Evolutionary conservation across 1,140 invertebrate genomes (phyloP).

Genomic region (Drosophila ficusphila): DNA sequence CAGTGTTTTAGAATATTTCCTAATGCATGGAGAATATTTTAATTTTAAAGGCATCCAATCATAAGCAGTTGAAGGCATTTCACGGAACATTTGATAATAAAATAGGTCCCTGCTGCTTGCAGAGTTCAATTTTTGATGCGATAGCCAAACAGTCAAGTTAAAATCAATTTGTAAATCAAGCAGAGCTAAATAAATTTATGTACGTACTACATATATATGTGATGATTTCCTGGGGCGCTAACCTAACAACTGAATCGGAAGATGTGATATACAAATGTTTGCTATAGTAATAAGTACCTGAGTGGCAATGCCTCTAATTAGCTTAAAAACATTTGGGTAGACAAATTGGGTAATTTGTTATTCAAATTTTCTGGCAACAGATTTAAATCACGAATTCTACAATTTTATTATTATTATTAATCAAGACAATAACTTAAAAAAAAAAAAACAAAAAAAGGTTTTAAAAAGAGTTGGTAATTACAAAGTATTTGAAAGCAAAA

Average conservation of each 20-base stretch:
- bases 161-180: conserved; percentile 30
- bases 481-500: no score
- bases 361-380: background rate
- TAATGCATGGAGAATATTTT: background rate
- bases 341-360: conserved; percentile 18
- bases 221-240: conserved; percentile 32
- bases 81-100: conserved; percentile 1
- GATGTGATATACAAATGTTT: conserved; percentile 11
- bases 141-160: conserved; percentile 11
- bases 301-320: conserved; percentile 21
- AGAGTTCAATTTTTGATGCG: conserved; percentile 9
- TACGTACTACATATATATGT: conserved; percentile 29
- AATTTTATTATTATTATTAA: no score
- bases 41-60: background rate
- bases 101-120: conserved; percentile 23
- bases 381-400: conserved; percentile 4
- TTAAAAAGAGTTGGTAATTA: no score
- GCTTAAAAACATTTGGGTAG: background rate
- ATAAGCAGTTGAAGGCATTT: conserved; percentile 7
- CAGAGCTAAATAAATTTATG: conserved; percentile 34
- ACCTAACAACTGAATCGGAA: conserved; percentile 17
- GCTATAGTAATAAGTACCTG: conserved; percentile 30
- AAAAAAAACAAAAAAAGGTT: no score
- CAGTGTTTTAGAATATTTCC: background rate
- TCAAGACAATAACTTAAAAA: no score